phyloP scores from a whole-genome alignment of 2,797 vertebrate species.

The Halcyon badia region DNA sequence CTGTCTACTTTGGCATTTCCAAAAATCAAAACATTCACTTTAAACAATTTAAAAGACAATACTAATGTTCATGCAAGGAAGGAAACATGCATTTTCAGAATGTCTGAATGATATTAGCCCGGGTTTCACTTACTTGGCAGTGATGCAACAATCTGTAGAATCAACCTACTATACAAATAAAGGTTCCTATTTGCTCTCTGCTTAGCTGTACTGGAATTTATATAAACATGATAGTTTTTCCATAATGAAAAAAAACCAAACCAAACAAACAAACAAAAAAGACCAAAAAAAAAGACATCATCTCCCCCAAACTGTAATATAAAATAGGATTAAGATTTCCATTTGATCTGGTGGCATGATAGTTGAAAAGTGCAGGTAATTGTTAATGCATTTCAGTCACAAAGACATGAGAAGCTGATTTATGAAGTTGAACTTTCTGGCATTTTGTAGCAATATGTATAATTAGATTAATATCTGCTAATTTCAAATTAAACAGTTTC shows the following conservation, averaged over 20 bases:
- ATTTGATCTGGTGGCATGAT: neutral
- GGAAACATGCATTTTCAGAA: neutral
- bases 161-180: conserved; percentile 44
- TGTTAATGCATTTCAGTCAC: neutral
- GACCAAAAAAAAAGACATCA: too few species aligned
- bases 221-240: conserved; percentile 63
- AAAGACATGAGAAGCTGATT: neutral
- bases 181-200: conserved; percentile 39
- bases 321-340: neutral
- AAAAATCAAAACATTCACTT: conserved; percentile 23
- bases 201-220: conserved; percentile 43
- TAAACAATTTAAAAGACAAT: conserved; percentile 28
- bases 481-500: neutral
- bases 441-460: neutral
- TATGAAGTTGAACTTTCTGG: neutral
- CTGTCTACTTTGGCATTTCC: neutral
- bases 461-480: neutral
- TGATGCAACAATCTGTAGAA: neutral
- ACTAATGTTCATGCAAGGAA: neutral
- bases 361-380: neutral
- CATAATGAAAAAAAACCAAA: neutral
- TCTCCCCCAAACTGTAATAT: neutral
- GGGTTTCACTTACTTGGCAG: neutral
- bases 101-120: neutral
- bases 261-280: too few species aligned